Base-by-base conservation (phyloP, 2,113 vertebrate species). In the Mohoua ochrocephala region DNA sequence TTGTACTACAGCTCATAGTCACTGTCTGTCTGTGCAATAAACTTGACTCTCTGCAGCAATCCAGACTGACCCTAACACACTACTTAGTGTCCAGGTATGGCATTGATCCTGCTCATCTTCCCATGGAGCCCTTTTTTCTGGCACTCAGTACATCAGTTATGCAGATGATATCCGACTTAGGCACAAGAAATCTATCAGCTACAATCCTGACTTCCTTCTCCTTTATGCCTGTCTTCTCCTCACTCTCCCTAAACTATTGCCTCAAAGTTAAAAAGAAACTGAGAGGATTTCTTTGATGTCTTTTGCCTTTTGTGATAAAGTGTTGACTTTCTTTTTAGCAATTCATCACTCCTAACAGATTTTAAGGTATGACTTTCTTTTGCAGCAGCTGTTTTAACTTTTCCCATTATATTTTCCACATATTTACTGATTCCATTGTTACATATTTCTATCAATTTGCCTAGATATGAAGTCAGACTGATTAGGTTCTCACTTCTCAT, bases 161-260 rank as follows among this genome's bases (percentile, higher is more conserved):
- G 19, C 1, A 2, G 39, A 59, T 45, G 4, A 4, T 68, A 59
- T 1, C 0, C 0, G 47, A 35, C n/a, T 53, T 30, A 52, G 41
- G 45, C 41, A 77, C 30, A 35, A 70, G 19, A 67, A 75, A 47
- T n/a, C 24, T 67, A 10, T 42, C 52, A 35, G 0, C 56, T 74
- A n/a, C 23, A n/a, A 3, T 70, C 41, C 54, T 74, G 35, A 31
- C 28, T 81, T 89, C 39, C 11, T 92, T 74, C 47, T n/a, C 33
- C 31, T 75, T 45, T 71, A n/a, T 31, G 19, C 19, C 22, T 57
- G 6, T 87, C 47, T 82, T 78, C 24, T 44, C 7, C 16, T 39
- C 19, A 6, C 1, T 78, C 31, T 74, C 39, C 28, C 23, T 45
- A 37, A 75, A 39, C 20, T 42, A 15, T 61, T 84, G 18, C 26